Evolutionary conservation across 2,888 invertebrate species (phyloP), one percentile per base, ranked within the genome.

Genomic region (Cerastis leucographa): DNA sequence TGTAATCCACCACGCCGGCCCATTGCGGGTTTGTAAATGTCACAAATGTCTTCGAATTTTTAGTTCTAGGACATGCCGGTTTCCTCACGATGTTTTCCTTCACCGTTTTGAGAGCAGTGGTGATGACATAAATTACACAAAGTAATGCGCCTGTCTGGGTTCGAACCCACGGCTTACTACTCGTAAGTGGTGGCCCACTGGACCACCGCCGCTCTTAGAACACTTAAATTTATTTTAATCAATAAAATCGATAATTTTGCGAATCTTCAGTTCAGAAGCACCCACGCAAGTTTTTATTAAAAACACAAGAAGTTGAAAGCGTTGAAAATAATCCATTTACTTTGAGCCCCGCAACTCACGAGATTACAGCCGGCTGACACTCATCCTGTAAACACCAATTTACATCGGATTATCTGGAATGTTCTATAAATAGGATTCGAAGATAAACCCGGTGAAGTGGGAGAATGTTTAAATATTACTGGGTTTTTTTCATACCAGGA

Each of bases 291-390:
- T 42, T 68, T 56, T 35, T 8, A 44, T 59, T n/a, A 51, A 78
- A 72, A 78, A 66, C 46, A 66, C 17, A 46, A 70, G 66, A 25
- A 59, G 29, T 19, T 69, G 11, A 65, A 71, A 71, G 42, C n/a
- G 68, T 42, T 42, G 49, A 51, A 40, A 74, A 86, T 92, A 91
- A 91, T 91, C 90, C 85, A 71, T 88, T 90, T 85, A 88, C 87
- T 90, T 85, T 77, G 65, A 87, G 86, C 82, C 85, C 65, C 46
- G 35, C 80, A 67, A 54, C 72, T 88, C 77, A 85, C 89, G 85
- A 87, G 90, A 80, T 83, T 76, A 83, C 77, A 64, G 64, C 11
- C 54, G 56, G 54, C 65, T 80, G 85, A 78, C 81, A 82, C 71
- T 84, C 44, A 87, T 81, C 78, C 76, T 70, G 75, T 75, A 78